A percentile compares a stretch with the other conserved stretches of the same genome.
These are phyloP conservation scores for Cephonodes hylas DNA, from an alignment of 2,888 invertebrate genomes.

Conservation along the genomic window DNA sequence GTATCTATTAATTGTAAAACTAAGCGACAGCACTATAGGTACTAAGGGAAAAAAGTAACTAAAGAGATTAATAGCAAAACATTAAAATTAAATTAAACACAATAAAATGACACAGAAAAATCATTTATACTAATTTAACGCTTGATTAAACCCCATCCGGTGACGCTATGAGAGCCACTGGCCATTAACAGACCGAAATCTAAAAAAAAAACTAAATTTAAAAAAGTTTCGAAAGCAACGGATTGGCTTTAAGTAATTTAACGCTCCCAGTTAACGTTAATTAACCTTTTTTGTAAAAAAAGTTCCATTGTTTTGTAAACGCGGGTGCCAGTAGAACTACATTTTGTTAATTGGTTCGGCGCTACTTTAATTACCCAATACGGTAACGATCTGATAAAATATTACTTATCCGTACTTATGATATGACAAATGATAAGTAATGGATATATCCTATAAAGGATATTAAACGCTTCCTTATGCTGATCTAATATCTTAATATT, in stretches of 20 bases:
- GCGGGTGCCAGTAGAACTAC: slow-evolving; percentile 48
- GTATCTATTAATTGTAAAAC: not conserved
- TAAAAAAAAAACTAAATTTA: not conserved
- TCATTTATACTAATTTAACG: not conserved
- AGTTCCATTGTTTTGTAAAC: slow-evolving; percentile 60
- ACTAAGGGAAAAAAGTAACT: not conserved
- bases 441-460: not conserved
- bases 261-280: slow-evolving; percentile 63
- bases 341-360: slow-evolving; percentile 73
- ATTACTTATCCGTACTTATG: slow-evolving; percentile 3
- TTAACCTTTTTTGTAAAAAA: slow-evolving; percentile 57
- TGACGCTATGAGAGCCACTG: not conserved
- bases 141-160: not conserved
- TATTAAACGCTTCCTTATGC: not conserved
- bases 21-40: not conserved
- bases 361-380: slow-evolving; percentile 68
- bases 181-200: not conserved
- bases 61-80: not conserved
- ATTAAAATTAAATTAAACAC: not conserved
- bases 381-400: slow-evolving; percentile 51
- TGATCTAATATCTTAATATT: not conserved
- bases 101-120: not conserved
- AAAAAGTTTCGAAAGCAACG: not conserved
- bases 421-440: slow-evolving; percentile 3
- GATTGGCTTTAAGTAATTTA: slow-evolving; percentile 31